These are phyloP conservation scores for Nemotelus pantherinus DNA, from an alignment of 2,888 invertebrate genomes.

Conservation along the genomic window DNA sequence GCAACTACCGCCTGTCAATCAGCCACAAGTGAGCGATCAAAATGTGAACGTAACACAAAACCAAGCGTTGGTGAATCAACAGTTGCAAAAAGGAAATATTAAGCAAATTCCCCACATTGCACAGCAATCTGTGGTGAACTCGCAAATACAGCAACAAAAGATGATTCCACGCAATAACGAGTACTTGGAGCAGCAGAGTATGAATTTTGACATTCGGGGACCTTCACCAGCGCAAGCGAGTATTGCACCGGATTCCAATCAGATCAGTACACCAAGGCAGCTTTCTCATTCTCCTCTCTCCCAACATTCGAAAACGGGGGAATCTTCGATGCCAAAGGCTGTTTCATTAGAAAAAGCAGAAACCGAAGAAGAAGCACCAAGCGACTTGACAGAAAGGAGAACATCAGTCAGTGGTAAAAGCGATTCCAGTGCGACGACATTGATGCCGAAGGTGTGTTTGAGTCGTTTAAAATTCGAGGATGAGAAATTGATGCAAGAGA, in stretches of 20 bases:
- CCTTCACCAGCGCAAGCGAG: conserved; percentile 73
- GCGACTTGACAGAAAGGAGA: conserved; percentile 16
- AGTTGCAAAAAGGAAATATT: conserved; percentile 23
- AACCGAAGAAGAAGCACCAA: neutral
- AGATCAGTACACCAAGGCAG: conserved; percentile 49
- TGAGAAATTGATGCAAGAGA: conserved; percentile 72
- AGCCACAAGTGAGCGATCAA: conserved; percentile 12
- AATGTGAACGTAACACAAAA: neutral
- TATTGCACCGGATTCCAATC: conserved; percentile 66
- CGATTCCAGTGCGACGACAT: conserved; percentile 48
- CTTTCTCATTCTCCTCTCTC: conserved; percentile 38
- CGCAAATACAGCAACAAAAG: conserved; percentile 54
- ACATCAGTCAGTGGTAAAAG: conserved; percentile 5
- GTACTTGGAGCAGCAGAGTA: conserved; percentile 55
- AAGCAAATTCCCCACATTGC: neutral
- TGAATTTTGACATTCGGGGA: conserved; percentile 56
- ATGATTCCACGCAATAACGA: conserved; percentile 56
- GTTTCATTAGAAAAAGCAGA: neutral
- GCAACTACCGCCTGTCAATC: neutral
- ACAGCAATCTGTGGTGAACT: conserved; percentile 4
- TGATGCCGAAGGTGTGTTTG: conserved; percentile 63
- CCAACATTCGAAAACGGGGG: neutral
- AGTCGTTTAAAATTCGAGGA: conserved; percentile 66
- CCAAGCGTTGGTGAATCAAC: neutral
- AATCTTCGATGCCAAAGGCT: conserved; percentile 1